Conservation (phyloP, 2,113 vertebrate genomes). For the Panurus biarmicus region DNA sequence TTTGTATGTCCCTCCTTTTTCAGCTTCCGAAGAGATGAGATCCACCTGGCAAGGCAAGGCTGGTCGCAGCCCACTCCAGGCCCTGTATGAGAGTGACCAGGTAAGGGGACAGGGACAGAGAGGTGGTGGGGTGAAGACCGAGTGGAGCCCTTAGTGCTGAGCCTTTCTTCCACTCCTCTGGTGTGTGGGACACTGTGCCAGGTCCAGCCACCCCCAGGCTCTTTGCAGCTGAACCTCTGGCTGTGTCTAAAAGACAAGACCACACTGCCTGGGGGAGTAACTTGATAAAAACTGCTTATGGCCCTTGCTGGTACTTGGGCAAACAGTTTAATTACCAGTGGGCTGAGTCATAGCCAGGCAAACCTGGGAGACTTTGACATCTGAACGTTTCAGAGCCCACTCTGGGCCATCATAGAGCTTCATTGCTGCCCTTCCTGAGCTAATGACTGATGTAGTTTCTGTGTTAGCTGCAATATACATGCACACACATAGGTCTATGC, state of each 20-base stretch:
- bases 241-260: neutral
- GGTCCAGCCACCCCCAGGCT: neutral
- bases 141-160: neutral
- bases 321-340: neutral
- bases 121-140: rapidly evolving
- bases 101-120: constrained; percentile 62
- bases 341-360: neutral
- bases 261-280: neutral
- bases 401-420: neutral
- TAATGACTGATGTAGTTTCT: neutral
- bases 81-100: constrained; percentile 81
- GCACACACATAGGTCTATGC: neutral
- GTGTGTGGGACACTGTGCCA: neutral
- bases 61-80: constrained; percentile 82
- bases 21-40: constrained; percentile 66
- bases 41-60: constrained; percentile 71
- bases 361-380: neutral
- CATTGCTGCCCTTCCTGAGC: neutral
- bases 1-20: neutral
- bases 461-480: neutral
- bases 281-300: neutral
- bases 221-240: neutral
- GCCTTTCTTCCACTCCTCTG: neutral
- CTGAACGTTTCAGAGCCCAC: neutral
- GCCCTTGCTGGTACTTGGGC: neutral